Base-by-base conservation (phyloP, 2,113 vertebrate species). In the Campylomormyrus numenius region DNA sequence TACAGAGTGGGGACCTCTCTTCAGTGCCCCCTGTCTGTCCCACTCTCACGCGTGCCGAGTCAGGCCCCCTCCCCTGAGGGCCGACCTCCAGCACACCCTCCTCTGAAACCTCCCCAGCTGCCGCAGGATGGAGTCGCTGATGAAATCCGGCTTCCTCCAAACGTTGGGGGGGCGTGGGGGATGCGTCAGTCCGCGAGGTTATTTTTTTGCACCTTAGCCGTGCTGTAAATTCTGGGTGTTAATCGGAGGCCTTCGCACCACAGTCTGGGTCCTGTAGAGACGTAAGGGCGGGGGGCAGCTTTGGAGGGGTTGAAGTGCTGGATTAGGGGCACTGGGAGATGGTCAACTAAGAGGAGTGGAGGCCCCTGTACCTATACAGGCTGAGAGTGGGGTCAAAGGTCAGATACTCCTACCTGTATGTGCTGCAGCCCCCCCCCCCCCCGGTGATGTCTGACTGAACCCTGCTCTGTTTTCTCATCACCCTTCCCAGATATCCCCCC, bases 21-120 rank as follows among this genome's bases (percentile, higher is more conserved):
- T 88, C 91, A 90, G 90, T 91, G 92, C 87, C 84, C 87, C 86
- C 87, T 89, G 92, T 92, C 92, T 93, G 92, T n/a, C 89, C 85
- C 77, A 85, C 85, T 53, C 53, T 80, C 35, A 19, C 6, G 74
- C 66, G 90, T 89, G 90, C 90, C 62, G 90, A 74, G 90, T 53
- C 56, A 77, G 90, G 90, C 74, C 91, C 52, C 88, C 89, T 83
- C 85, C 85, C 90, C 89, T 89, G 90, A 48, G 17, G 49, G 48
- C 27, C 48, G 88, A 52, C 27, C 74, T 49, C 10, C 15, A n/a
- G 46, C 70, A 2, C 49, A 6, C 88, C 15, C 66, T 31, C 70
- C 70, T 27, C 31, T 74, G 42, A 7, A 48, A 48, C 21, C 49
- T 52, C 48, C 31, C 27, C 46, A 52, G 45, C 88, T 53, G 88